Conservation (phyloP, 2,888 invertebrate species). For the Nomada flava region DNA sequence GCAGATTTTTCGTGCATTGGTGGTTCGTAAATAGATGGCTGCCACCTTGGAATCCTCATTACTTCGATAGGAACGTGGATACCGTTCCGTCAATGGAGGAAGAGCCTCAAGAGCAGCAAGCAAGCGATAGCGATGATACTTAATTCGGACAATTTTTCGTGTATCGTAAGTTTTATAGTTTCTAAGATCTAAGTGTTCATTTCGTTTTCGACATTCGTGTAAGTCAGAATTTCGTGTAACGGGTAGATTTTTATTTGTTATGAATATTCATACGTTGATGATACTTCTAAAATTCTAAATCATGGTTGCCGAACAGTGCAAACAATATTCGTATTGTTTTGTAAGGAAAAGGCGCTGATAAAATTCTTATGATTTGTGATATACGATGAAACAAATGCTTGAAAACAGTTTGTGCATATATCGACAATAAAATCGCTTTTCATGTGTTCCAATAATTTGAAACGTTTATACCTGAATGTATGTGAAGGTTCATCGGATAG, state of each 20-base stretch:
- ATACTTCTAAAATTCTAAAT: slow-evolving; percentile 25
- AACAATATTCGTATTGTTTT: slow-evolving; percentile 12
- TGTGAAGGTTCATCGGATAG: slow-evolving; percentile 5
- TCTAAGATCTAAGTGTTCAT: background rate
- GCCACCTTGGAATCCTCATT: slow-evolving; percentile 83
- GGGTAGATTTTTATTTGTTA: background rate
- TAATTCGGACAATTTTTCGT: slow-evolving; percentile 48
- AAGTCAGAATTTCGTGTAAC: no score
- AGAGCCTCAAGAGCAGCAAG: slow-evolving; percentile 74
- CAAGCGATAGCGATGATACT: slow-evolving; percentile 80
- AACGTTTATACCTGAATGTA: slow-evolving; percentile 9
- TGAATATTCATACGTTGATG: background rate
- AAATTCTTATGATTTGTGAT: slow-evolving; percentile 51
- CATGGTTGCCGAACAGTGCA: background rate
- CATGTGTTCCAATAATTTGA: slow-evolving; percentile 24
- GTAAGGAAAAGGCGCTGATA: slow-evolving; percentile 16
- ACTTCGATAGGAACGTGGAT: slow-evolving; percentile 72
- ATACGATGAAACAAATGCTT: slow-evolving; percentile 28
- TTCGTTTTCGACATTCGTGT: background rate
- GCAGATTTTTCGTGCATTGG: slow-evolving; percentile 88
- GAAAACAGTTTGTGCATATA: slow-evolving; percentile 32
- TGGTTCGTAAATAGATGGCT: slow-evolving; percentile 89
- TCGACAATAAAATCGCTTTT: slow-evolving; percentile 51
- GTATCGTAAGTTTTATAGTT: background rate
- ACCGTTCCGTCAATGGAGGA: slow-evolving; percentile 67